phyloP scores from a whole-genome alignment of 2,888 invertebrate species.

The Drosophila maculinotata region DNA sequence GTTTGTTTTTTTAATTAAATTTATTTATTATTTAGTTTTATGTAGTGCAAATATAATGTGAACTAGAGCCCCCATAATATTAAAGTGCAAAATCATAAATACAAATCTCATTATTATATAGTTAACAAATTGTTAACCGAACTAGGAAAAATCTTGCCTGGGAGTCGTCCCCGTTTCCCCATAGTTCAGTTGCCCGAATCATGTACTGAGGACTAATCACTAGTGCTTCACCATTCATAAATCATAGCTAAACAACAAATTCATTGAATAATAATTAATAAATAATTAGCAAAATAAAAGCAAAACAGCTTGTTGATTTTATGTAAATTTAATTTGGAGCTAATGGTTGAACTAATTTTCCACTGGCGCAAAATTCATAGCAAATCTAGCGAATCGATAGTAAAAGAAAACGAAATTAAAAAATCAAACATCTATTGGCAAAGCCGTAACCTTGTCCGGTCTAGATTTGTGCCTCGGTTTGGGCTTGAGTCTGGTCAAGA shows the following conservation, averaged over 20 bases:
- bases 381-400: background rate
- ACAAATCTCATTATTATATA: too few species aligned
- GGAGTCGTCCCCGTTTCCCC: too few species aligned
- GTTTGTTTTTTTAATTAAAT: too few species aligned
- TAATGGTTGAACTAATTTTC: slow-evolving; percentile 3
- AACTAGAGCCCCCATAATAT: too few species aligned
- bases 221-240: too few species aligned
- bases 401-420: slow-evolving; percentile 4
- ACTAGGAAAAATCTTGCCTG: too few species aligned
- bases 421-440: slow-evolving; percentile 30
- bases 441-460: slow-evolving; percentile 21
- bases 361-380: slow-evolving; percentile 4
- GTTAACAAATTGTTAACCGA: too few species aligned
- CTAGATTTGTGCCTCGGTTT: slow-evolving; percentile 8
- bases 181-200: too few species aligned
- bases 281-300: background rate
- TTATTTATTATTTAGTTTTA: too few species aligned
- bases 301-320: background rate
- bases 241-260: background rate
- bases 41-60: too few species aligned
- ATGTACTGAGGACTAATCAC: too few species aligned
- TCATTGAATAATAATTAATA: background rate
- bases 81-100: too few species aligned
- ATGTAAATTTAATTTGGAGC: background rate
- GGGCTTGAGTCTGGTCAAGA: slow-evolving; percentile 32